Base-by-base conservation (phyloP, 2,797 vertebrate genomes). In the Gorsachius magnificus region DNA sequence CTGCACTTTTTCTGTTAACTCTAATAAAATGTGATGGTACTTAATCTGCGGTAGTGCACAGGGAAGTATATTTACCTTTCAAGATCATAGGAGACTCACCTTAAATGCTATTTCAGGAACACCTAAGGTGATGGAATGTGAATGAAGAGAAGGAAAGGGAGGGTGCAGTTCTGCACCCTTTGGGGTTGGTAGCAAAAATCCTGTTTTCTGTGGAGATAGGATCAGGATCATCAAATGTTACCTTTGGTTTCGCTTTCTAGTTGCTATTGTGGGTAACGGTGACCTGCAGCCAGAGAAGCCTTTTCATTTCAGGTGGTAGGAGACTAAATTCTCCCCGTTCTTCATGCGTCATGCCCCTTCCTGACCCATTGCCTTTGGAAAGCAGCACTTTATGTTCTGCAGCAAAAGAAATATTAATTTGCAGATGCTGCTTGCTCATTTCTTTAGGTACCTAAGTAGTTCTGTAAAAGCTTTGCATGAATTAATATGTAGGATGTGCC, bases 401-500 rank as follows among this genome's bases (percentile, higher is more conserved):
- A 91, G 93, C 76, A 68, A 48, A 92, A 79, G 76, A 90, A 94
- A 86, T 48, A 64, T 74, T 81, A 76, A 93, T 75, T 86, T 78
- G 31, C 50, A 90, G 80, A 61, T 88, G 53, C 56, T 79, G 57
- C 70, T 96, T 38, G 16, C 72, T 84, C 53, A 71, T 95, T 87
- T 76, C 77, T 95, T 80, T 29, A 61, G 81, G 28, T 87, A 24
- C 63, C 68, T 46, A 46, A 70, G 63, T 48, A 68, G 53, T 58
- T 66, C 46, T 71, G 45, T 50, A 63, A 84, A 57, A 36, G 41
- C 77, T 74, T 72, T 89, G 83, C 60, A 65, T 71, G 75, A 84
- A 72, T 94, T 90, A 84, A 46, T 69, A 78, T 50, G 35, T 38
- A 96, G 91, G 91, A 94, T 79, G 63, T 78, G 81, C 92, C 92